Conservation (phyloP, 2,113 vertebrate species). For the Sturnus vulgaris region DNA sequence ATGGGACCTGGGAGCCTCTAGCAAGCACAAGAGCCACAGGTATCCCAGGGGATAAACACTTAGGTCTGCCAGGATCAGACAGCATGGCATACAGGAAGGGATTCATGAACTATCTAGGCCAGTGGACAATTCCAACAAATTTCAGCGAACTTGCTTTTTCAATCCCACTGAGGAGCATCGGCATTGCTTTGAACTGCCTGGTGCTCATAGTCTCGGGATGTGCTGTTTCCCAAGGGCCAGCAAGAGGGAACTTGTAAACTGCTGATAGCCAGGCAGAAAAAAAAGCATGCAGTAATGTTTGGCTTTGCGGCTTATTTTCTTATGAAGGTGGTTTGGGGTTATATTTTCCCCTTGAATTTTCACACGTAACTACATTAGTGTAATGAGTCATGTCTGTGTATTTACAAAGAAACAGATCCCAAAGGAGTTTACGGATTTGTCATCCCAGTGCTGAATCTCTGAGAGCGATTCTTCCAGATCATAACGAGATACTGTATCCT, state of each 20-base stretch:
- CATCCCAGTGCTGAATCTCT: not conserved
- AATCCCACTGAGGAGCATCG: not conserved
- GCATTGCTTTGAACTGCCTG: not conserved
- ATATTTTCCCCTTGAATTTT: constrained; percentile 22
- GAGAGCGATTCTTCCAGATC: not conserved
- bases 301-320: constrained; percentile 5
- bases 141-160: not conserved
- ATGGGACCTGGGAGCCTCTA: not conserved
- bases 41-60: not conserved
- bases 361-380: constrained; percentile 6
- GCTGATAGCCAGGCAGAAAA: constrained; percentile 3
- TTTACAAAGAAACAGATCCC: constrained; percentile 33
- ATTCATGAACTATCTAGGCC: not conserved
- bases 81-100: rapidly evolving
- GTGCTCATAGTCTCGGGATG: not conserved
- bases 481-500: not conserved
- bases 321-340: not conserved
- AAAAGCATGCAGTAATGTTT: not conserved
- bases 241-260: constrained; percentile 20
- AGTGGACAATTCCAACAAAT: not conserved
- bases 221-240: not conserved
- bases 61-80: rapidly evolving
- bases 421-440: not conserved
- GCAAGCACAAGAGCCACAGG: not conserved
- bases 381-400: constrained; percentile 24